A percentile compares a stretch with the other conserved stretches of the same genome.
Evolutionary conservation across 2,888 invertebrate species (phyloP).

Genomic region (Melangyna quadrimaculata): DNA sequence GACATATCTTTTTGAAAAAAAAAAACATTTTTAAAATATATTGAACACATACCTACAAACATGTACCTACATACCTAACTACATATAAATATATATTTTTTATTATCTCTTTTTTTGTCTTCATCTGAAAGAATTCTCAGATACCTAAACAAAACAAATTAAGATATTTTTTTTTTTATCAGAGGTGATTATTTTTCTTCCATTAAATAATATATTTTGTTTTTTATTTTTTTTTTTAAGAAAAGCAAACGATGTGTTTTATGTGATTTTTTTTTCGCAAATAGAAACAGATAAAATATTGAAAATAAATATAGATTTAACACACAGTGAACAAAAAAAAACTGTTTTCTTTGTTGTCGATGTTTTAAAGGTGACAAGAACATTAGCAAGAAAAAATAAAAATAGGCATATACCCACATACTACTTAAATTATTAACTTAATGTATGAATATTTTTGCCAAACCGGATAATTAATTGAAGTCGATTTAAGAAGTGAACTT

Average conservation of each 20-base stretch:
- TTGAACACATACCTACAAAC: background rate
- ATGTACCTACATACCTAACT: background rate
- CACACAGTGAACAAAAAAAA: background rate
- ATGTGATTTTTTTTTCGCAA: constrained; percentile 1
- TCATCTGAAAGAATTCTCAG: background rate
- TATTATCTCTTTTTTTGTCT: constrained; percentile 2
- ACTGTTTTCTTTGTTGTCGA: constrained; percentile 16
- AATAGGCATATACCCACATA: no score
- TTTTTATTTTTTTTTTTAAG: background rate
- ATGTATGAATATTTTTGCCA: no score
- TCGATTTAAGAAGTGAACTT: background rate
- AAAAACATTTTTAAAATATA: background rate
- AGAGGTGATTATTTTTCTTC: constrained; percentile 25
- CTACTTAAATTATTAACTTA: no score
- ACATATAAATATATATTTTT: background rate
- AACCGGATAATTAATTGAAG: constrained; percentile 27
- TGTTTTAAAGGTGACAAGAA: constrained; percentile 39
- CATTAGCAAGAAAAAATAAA: background rate
- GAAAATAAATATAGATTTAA: constrained; percentile 12
- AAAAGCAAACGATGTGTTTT: constrained; percentile 1
- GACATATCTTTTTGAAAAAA: constrained; percentile 20
- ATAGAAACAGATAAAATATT: constrained; percentile 29
- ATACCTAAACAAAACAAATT: constrained; percentile 36
- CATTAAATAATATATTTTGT: background rate
- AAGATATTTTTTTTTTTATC: constrained; percentile 33